Evolutionary conservation across 2,888 invertebrate genomes (phyloP), one percentile per base, ranked within the genome.

Genomic region (Conistra vaccinii): DNA sequence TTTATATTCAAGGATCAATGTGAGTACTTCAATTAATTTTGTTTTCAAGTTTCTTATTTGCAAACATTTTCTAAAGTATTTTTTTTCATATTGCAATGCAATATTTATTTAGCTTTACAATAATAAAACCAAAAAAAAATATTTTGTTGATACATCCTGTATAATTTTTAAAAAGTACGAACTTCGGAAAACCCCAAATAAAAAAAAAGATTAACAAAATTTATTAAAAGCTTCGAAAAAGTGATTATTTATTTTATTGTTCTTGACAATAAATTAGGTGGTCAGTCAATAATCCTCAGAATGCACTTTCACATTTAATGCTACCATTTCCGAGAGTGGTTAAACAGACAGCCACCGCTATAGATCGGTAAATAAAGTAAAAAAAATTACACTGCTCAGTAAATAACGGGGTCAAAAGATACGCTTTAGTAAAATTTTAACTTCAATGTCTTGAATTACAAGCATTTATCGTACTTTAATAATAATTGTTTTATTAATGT

Each of bases 351-450:
- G 76, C 51, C 70, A 81, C 65, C 65, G 78, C 42, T 73, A 80
- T 76, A 88, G 80, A 85, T 84, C 70, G 62, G 76, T 81, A 87
- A 81, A 87, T 83, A 85, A 88, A 85, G 42, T 73, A 88, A 89
- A 88, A 88, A 89, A 81, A 85, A 80, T 73, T 79, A 84, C 79
- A 84, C 84, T 83, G 80, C 77, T 88, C 85, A 83, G 80, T 85
- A 88, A 91, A 83, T 88, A 89, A 87, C 85, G 86, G 83, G 91
- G 90, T 88, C 89, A 91, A 86, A 88, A 85, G 89, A 91, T 83
- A 90, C 89, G 90, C 85, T 89, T 91, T 90, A 76, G 82, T 90
- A 78, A 81, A 84, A 87, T 84, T 84, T 85, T 69, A 77, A 84
- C 70, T 74, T 84, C 85, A 87, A 87, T 86, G 83, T 87, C 81